Evolutionary conservation across 2,888 invertebrate genomes (phyloP).

Genomic region (Hipparchia sbordonii): DNA sequence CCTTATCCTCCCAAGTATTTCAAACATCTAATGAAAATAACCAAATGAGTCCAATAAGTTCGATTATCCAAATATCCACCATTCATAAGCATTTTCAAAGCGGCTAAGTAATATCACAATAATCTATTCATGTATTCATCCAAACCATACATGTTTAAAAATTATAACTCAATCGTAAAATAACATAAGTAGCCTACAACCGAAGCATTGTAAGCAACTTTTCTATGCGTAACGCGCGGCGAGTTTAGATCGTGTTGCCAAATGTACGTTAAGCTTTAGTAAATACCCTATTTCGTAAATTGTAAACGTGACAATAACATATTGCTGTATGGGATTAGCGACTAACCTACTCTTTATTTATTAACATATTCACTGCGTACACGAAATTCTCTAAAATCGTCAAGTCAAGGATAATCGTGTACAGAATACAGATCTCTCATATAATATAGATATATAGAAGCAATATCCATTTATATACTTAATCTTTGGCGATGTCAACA

Average conservation of each 20-base stretch:
- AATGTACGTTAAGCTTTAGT: background rate
- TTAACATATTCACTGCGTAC: conserved; percentile 51
- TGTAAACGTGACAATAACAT: conserved; percentile 68
- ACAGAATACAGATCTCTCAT: conserved; percentile 29
- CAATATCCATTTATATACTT: conserved; percentile 16
- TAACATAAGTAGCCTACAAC: no score
- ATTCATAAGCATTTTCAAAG: no score
- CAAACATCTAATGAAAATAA: no score
- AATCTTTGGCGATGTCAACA: conserved; percentile 12
- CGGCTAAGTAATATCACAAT: no score
- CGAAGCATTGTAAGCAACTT: no score
- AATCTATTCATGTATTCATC: no score
- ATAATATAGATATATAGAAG: background rate
- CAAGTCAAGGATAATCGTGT: conserved; percentile 5
- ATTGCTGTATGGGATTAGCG: conserved; percentile 57
- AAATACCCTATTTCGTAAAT: conserved; percentile 60
- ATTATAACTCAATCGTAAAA: no score
- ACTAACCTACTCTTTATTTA: conserved; percentile 60
- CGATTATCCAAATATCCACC: no score
- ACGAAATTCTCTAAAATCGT: conserved; percentile 20
- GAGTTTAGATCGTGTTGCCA: background rate
- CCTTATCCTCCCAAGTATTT: no score
- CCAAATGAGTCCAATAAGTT: no score
- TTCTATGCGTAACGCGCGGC: no score
- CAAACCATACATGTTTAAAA: no score